These are phyloP conservation scores for Amorpha juglandis DNA, from an alignment of 2,888 invertebrate genomes.

Conservation along the genomic window DNA sequence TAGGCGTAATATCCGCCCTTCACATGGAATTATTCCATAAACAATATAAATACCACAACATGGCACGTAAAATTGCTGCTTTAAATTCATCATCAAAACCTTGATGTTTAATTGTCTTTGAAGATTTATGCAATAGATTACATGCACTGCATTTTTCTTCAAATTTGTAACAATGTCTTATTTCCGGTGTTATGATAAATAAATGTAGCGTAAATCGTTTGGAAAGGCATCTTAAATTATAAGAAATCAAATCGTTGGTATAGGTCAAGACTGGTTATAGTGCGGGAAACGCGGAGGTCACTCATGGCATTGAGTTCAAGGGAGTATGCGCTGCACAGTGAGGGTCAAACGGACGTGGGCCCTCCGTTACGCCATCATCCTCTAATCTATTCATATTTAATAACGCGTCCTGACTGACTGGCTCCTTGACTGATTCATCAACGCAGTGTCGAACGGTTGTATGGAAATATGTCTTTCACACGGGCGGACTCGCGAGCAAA, in stretches of 20 bases:
- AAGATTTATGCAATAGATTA: constrained; percentile 25
- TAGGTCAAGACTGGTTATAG: not conserved
- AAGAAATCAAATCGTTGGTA: not conserved
- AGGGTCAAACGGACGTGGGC: not conserved
- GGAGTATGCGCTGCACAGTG: not conserved
- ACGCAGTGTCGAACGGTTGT: too few species aligned
- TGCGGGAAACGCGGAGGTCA: not conserved
- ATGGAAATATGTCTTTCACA: too few species aligned
- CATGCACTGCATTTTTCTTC: constrained; percentile 6
- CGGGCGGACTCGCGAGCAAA: too few species aligned
- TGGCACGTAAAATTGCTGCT: not conserved
- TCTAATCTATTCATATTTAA: too few species aligned
- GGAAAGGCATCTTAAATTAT: not conserved
- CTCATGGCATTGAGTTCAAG: not conserved
- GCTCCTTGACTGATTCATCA: too few species aligned
- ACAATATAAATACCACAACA: not conserved
- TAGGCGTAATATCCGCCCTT: constrained; percentile 1
- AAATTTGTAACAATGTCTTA: constrained; percentile 1
- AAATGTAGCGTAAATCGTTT: not conserved
- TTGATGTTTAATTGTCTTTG: constrained; percentile 29
- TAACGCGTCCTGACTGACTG: too few species aligned
- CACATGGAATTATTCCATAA: not conserved
- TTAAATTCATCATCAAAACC: constrained; percentile 24
- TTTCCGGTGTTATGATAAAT: not conserved
- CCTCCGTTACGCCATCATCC: too few species aligned